Base-by-base conservation (phyloP, 2,797 vertebrate species). In the Epinephelus malabaricus region DNA sequence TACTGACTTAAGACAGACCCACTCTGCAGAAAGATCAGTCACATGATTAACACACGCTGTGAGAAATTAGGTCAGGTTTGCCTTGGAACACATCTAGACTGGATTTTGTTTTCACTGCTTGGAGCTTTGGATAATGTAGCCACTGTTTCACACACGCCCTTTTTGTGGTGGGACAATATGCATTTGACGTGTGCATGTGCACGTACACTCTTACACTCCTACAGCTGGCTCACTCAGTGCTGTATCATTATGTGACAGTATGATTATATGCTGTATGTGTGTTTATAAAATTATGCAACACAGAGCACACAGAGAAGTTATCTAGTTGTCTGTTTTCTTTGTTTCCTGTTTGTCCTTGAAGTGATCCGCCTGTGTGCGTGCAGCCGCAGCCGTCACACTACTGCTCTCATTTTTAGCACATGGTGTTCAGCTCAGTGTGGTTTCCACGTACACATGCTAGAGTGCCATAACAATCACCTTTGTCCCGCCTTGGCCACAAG, bases 381-480 rank as follows among this genome's bases (percentile, higher is more conserved):
- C 8, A 53, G 60, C 27, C 27, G 5, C 27, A 54, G 46, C 61
- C 56, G 9, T 63, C 77, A 76, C 58, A 68, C 86, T 13, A 40
- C 54, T 73, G 68, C 61, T 76, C 86, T 92, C 85, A 89, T 38
- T 91, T 89, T 90, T 91, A 90, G 87, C 89, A 86, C 77, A 5
- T 3, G 59, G 40, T 59, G 73, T 70, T 53, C 70, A 91, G 79
- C 49, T 64, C 73, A 68, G 47, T 66, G 69, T 62, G 78, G 40
- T 88, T 83, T 43, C 60, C 51, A 69, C 79, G 40, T 85, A 73
- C 83, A 78, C 73, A 84, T 79, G 87, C 83, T 64, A 90, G 64
- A 53, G 63, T 58, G 65, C 85, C 87, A 92, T 72, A 73, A 69
- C 73, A 76, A 63, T 85, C 82, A 49, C 65, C 77, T 49, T 34